These are phyloP conservation scores for Catocala sponsa DNA, from an alignment of 2,888 invertebrate species.

Conservation along the genomic window DNA sequence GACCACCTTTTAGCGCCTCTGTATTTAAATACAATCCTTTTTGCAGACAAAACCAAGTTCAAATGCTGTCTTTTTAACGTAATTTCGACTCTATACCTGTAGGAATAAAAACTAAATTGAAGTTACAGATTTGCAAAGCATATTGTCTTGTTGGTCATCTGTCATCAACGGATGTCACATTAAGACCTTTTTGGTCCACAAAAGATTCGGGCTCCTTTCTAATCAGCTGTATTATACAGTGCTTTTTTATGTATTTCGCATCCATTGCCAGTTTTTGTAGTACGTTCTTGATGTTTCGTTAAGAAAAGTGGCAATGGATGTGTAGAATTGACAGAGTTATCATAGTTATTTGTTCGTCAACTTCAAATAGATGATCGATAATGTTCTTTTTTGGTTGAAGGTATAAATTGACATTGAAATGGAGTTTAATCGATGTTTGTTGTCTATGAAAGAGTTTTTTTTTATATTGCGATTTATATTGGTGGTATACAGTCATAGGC, in stretches of 20 bases:
- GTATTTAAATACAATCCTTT: conserved; percentile 72
- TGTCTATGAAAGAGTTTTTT: conserved; percentile 35
- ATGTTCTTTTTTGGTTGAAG: conserved; percentile 43
- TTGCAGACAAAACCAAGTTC: conserved; percentile 46
- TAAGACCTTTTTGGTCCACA: conserved; percentile 62
- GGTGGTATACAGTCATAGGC: conserved; percentile 34
- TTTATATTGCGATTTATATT: conserved; percentile 24
- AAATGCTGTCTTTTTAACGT: neutral
- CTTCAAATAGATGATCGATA: conserved; percentile 51
- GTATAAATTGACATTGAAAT: conserved; percentile 65
- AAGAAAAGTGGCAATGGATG: conserved; percentile 22
- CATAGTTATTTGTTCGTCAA: conserved; percentile 31
- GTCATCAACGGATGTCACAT: conserved; percentile 83
- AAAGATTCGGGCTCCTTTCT: conserved; percentile 60
- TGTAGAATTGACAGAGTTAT: conserved; percentile 26
- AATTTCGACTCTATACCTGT: conserved; percentile 19
- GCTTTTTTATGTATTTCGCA: conserved; percentile 7
- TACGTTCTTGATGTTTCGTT: neutral
- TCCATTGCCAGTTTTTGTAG: conserved; percentile 32
- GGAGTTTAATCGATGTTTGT: conserved; percentile 51
- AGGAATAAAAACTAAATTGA: conserved; percentile 26
- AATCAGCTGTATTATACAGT: conserved; percentile 56
- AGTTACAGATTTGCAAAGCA: neutral
- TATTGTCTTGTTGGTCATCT: conserved; percentile 65
- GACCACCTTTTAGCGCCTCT: conserved; percentile 83